Evolutionary conservation across 2,888 invertebrate species (phyloP).

Genomic region (Drosophila pseudotakahashii): DNA sequence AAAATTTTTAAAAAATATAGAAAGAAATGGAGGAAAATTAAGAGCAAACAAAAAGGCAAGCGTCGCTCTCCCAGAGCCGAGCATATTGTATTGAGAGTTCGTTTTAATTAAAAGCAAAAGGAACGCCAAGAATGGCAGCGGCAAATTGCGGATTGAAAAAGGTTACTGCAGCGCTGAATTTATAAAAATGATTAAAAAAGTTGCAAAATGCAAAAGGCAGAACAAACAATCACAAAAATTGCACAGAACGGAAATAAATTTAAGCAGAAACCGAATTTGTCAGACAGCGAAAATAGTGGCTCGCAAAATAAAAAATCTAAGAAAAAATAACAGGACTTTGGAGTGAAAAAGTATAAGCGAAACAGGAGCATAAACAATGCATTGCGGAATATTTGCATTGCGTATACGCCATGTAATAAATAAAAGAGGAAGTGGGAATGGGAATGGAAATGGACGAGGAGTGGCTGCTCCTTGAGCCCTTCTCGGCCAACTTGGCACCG

Average conservation of each 20-base stretch:
- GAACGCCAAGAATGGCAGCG: constrained; percentile 42
- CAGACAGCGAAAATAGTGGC: constrained; percentile 13
- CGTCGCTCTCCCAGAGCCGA: constrained; percentile 49
- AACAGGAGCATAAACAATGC: constrained; percentile 62
- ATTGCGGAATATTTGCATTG: constrained; percentile 64
- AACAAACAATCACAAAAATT: constrained; percentile 68
- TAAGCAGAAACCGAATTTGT: constrained; percentile 22
- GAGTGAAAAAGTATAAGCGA: constrained; percentile 32
- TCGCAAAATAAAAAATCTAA: constrained; percentile 12
- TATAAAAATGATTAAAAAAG: constrained; percentile 79
- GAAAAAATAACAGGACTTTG: constrained; percentile 9
- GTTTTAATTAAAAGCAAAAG: constrained; percentile 75
- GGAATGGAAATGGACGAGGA: background rate
- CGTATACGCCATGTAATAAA: constrained; percentile 76
- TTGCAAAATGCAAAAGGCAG: constrained; percentile 65
- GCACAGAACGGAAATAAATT: constrained; percentile 45
- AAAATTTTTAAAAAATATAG: constrained; percentile 15
- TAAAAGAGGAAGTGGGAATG: constrained; percentile 53
- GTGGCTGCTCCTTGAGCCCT: constrained; percentile 59
- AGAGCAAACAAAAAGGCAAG: constrained; percentile 71
- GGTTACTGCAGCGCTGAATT: constrained; percentile 61
- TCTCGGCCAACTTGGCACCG: constrained; percentile 59
- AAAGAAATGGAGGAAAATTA: constrained; percentile 56
- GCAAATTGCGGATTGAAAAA: constrained; percentile 39
- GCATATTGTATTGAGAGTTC: constrained; percentile 79